Evolutionary conservation across 2,797 vertebrate species (phyloP).

Genomic region (Rallus crepitans): DNA sequence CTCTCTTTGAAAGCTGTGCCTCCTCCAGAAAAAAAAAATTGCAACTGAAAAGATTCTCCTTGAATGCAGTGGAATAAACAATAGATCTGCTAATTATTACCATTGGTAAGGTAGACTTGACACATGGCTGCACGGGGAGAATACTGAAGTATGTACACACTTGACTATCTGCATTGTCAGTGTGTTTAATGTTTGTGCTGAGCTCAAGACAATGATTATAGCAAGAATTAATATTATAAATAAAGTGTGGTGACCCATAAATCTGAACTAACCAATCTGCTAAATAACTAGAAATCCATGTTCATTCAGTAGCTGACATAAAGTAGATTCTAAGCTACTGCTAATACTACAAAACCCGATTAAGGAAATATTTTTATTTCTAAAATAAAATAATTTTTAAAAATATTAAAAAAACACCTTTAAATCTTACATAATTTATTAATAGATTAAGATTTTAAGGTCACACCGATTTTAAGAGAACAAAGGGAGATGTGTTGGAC

Average conservation of each 20-base stretch:
- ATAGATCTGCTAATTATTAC: background rate
- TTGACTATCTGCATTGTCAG: background rate
- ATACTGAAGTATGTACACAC: background rate
- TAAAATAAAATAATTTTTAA: background rate
- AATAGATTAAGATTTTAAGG: background rate
- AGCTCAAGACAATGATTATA: background rate
- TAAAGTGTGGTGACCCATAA: background rate
- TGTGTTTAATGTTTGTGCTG: background rate
- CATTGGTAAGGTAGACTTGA: background rate
- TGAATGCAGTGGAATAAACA: background rate
- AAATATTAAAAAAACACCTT: background rate
- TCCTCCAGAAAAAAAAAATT: background rate
- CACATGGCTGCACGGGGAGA: background rate
- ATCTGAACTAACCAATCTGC: background rate
- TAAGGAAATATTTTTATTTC: background rate
- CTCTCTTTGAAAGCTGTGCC: background rate
- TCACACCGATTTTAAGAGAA: background rate
- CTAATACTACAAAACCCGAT: background rate
- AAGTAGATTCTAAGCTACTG: background rate
- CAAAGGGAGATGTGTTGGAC: background rate
- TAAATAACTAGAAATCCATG: background rate
- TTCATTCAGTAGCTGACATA: background rate
- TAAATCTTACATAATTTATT: background rate
- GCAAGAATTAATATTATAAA: background rate
- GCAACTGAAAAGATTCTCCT: background rate